Base-by-base conservation (phyloP, 2,888 invertebrate species). In the Syrphus vitripennis region DNA sequence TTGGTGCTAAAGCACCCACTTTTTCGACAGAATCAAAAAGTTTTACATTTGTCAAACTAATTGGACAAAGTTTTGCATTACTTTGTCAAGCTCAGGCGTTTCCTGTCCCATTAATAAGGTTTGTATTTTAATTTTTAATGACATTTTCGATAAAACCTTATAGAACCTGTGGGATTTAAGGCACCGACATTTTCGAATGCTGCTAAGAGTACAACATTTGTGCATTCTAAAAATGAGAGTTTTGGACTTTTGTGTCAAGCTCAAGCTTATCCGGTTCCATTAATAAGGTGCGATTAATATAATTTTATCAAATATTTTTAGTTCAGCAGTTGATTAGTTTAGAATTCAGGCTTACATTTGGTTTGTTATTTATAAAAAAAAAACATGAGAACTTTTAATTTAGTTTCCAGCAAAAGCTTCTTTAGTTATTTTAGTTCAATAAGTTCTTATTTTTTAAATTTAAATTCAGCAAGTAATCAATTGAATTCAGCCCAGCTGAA, bases 71-170 rank as follows among this genome's bases (percentile, higher is more conserved):
- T 81, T 93, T 95, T 89, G 94, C 94, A 19, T 91, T 96, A 79
- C 92, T 95, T 71, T 96, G 96, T 90, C 95, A 95, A 89, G 95
- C 95, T 59, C 95, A 96, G 91, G 95, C 94, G 7, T 94, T 93
- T 92, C 96, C 96, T 57, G 94, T 96, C 88, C 96, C 96, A 88
- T 90, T 95, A 83, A 95, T 95, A 94, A 95, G 95, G 95, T 96
- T 93, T 88, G 90, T 90, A 65, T 31, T 16, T 5, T 16, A 29
- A 19, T n/a, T 29, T 0, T 2, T 24, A 31, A 57, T 45, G 42
- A 40, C 0, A 34, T 26, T 61, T n/a, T 26, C 9, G 2, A 6
- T 57, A 26, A n/a, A n/a, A n/a, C n/a, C n/a, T 26, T 48, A 48
- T 90, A 93, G 94, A 94, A 89, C 94, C 94, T 29, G 92, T 94